Evolutionary conservation across 2,797 vertebrate species (phyloP).

Genomic region (Columba guinea): DNA sequence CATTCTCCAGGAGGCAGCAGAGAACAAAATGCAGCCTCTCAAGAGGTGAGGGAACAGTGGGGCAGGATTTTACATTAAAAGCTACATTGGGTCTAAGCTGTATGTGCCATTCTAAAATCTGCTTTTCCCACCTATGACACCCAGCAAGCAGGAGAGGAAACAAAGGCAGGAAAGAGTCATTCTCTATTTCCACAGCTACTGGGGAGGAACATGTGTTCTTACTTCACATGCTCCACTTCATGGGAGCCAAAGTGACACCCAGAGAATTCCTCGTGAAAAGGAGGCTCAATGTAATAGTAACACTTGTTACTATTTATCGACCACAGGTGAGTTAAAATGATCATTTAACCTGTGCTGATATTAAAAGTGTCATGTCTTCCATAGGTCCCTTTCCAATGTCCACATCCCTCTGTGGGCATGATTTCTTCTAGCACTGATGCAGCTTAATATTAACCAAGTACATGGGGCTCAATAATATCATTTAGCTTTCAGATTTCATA

Average conservation of each 20-base stretch:
- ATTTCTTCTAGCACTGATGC: background rate
- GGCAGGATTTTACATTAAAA: background rate
- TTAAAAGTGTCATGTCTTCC: background rate
- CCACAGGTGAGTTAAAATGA: background rate
- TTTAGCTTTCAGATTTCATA: background rate
- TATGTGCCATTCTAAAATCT: background rate
- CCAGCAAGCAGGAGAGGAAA: background rate
- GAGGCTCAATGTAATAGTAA: background rate
- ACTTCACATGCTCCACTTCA: background rate
- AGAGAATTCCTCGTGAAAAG: background rate
- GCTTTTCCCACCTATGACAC: background rate
- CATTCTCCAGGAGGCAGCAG: background rate
- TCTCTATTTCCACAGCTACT: background rate
- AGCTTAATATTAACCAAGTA: background rate
- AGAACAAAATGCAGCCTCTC: background rate
- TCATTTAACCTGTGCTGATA: background rate
- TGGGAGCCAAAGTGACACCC: background rate
- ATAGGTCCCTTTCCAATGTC: fast-evolving
- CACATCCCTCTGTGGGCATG: background rate
- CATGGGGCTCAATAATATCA: fast-evolving
- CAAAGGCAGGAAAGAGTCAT: fast-evolving
- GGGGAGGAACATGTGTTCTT: background rate
- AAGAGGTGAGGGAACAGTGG: background rate
- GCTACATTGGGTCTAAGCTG: background rate
- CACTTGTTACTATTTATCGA: background rate